Percentiles rank a stretch among this genome's conserved stretches.
phyloP scores from a whole-genome alignment of 2,113 vertebrate genomes.

The Grallaria varia region DNA sequence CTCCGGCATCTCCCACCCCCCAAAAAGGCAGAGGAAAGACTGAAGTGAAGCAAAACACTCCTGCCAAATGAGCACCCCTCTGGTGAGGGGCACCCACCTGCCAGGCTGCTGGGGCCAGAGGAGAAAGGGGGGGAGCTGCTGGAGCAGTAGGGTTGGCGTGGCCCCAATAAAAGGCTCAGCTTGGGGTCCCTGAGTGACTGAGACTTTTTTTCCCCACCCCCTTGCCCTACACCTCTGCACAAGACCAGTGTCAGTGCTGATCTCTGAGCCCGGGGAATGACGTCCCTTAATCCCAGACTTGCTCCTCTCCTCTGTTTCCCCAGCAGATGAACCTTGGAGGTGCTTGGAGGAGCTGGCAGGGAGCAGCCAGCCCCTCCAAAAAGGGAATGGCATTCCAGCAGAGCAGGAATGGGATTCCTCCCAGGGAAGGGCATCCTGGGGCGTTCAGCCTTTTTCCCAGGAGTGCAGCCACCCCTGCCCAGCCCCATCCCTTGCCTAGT shows the following conservation, averaged over 20 bases:
- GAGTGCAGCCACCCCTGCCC: background rate
- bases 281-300: slow-evolving; percentile 69
- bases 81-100: background rate
- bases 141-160: slow-evolving; percentile 79
- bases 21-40: background rate
- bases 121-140: slow-evolving; percentile 68
- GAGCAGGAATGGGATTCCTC: background rate
- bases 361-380: background rate
- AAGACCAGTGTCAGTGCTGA: slow-evolving; percentile 75
- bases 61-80: background rate
- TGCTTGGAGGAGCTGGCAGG: slow-evolving; percentile 29
- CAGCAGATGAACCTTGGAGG: slow-evolving; percentile 73
- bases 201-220: slow-evolving; percentile 34
- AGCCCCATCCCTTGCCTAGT: background rate
- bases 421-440: background rate
- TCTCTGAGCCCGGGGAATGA: slow-evolving; percentile 71
- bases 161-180: slow-evolving; percentile 29
- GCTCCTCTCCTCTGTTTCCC: slow-evolving; percentile 75
- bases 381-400: background rate
- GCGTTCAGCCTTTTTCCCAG: rapidly evolving
- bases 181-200: slow-evolving; percentile 78
- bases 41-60: background rate
- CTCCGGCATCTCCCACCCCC: background rate
- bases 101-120: slow-evolving; percentile 52
- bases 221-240: slow-evolving; percentile 54